Base-by-base conservation (phyloP, 1,140 invertebrate genomes). In the Zaprionus ornatus region DNA sequence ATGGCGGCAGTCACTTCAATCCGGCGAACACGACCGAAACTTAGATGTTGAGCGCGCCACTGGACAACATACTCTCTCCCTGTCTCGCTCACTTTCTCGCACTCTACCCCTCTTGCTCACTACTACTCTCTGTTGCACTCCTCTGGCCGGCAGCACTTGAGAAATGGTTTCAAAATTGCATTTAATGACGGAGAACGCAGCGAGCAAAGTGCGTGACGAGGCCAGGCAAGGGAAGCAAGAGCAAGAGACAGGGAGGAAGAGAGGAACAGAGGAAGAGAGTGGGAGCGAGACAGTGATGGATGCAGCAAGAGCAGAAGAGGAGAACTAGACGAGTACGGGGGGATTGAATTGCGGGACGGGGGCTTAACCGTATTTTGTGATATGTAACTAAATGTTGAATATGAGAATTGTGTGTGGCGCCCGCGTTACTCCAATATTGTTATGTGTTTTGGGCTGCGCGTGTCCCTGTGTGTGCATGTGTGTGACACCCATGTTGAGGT, bases 131-230 rank as follows among this genome's bases (percentile, higher is more conserved):
- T 50, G 17, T 7, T 32, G 29, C 29, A 32, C 29, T 10, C 29
- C 10, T 32, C 48, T 27, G 56, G 56, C 35, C 19, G 25, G 17
- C 21, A 42, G 63, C 66, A 66, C 52, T 60, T 54, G 74, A 59
- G 55, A 72, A 79, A 80, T 71, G 84, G 84, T 88, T 88, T 88
- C 84, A 83, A 88, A 77, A 75, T 70, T 83, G 83, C 83, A 83
- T 88, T 87, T 87, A 85, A 63, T 27, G 68, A 64, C 40, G 69
- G 68, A 64, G 23, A 45, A 45, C 40, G n/a, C 40, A 45, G 40
- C 40, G 40, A 17, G 40, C 40, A 9, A 17, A 42, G n/a, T 42
- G n/a, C 40, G n/a, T 17, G 40, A 17, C 40, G 40, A 40, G 37
- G 37, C 45, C 21, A 37, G 15, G n/a, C 17, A 42, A 37, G 12